Conservation (phyloP, 2,113 vertebrate genomes). For the Calidris pygmaea region DNA sequence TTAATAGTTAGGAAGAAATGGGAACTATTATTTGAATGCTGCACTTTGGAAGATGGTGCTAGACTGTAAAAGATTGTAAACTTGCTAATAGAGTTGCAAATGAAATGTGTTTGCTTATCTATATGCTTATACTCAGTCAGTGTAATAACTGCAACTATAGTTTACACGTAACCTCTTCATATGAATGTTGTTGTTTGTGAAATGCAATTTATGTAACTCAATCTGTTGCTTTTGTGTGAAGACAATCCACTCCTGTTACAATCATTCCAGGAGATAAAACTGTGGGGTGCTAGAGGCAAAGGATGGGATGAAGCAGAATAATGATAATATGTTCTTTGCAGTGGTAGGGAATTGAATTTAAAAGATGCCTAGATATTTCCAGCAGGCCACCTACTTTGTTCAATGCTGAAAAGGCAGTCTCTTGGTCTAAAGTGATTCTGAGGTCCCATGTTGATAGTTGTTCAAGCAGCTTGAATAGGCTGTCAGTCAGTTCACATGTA, state of each 20-base stretch:
- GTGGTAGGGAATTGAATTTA: background rate
- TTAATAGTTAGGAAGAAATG: background rate
- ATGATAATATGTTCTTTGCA: background rate
- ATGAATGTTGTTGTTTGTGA: background rate
- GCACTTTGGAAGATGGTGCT: background rate
- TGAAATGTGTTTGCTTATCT: background rate
- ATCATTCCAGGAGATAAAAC: background rate
- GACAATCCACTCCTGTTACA: background rate
- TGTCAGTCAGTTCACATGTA: background rate
- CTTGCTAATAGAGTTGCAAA: background rate
- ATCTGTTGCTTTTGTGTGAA: background rate
- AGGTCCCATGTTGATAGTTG: background rate
- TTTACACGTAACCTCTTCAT: background rate
- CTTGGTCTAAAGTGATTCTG: background rate
- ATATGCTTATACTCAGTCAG: background rate
- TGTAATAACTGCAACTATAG: background rate
- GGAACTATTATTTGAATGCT: background rate
- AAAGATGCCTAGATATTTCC: background rate
- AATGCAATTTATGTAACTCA: background rate
- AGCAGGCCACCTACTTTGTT: background rate
- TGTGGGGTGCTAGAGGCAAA: background rate
- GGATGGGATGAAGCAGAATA: background rate
- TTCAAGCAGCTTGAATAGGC: background rate
- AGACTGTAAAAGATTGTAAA: background rate
- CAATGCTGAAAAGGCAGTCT: background rate